Evolutionary conservation across 2,888 invertebrate genomes (phyloP).

Genomic region (Lissonota sp.): DNA sequence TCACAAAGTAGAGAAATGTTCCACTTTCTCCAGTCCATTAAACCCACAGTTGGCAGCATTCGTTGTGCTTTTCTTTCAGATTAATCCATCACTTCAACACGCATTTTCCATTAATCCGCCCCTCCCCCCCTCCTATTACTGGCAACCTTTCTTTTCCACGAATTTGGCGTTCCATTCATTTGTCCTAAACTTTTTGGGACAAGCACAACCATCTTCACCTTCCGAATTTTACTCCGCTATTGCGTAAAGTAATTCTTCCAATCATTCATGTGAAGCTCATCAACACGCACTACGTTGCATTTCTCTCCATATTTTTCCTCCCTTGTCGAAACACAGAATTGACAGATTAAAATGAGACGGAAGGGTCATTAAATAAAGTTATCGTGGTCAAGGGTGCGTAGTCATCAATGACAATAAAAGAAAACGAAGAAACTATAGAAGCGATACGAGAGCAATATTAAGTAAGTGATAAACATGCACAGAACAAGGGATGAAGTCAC

Average conservation of each 20-base stretch:
- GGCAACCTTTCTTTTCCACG: no score
- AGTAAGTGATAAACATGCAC: background rate
- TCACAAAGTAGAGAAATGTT: no score
- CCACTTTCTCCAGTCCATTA: no score
- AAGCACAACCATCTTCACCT: no score
- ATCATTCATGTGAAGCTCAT: no score
- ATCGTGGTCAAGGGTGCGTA: background rate
- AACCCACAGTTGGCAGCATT: no score
- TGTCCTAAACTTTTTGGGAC: no score
- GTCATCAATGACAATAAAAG: background rate
- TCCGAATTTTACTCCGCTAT: background rate
- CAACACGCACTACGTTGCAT: background rate
- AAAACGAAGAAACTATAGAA: constrained; percentile 7
- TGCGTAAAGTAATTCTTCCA: no score
- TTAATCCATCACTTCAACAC: background rate
- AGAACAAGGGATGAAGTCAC: background rate
- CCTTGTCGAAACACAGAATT: background rate
- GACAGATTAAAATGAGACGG: background rate
- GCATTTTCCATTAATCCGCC: background rate
- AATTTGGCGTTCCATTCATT: no score
- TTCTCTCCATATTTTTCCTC: background rate
- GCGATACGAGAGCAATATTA: constrained; percentile 8
- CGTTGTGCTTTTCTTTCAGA: no score
- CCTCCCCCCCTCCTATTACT: no score
- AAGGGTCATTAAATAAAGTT: constrained; percentile 4